Percentiles rank a stretch among this genome's conserved stretches.
phyloP scores from a whole-genome alignment of 2,113 vertebrate genomes.

The Hyperopisus bebe region DNA sequence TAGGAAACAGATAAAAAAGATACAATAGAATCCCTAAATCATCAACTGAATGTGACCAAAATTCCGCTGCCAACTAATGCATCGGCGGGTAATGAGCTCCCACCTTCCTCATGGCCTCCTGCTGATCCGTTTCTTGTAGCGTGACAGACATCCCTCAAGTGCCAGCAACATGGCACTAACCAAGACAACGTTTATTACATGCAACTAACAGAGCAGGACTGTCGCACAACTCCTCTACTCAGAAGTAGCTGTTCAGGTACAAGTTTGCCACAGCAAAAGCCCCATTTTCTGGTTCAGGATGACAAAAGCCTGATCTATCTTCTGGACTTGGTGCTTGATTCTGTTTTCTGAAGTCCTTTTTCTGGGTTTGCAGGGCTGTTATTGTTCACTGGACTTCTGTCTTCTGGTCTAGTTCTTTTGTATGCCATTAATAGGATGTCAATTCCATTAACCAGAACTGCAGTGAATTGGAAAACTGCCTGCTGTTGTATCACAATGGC shows the following conservation, averaged over 20 bases:
- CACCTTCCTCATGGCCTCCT: conserved; percentile 51
- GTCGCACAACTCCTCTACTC: conserved; percentile 17
- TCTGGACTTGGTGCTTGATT: background rate
- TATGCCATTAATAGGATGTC: background rate
- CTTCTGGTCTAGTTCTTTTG: background rate
- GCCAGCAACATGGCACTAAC: conserved; percentile 32
- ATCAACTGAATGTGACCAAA: background rate
- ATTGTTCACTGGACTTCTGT: background rate
- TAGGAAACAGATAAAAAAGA: background rate
- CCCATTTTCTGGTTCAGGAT: background rate
- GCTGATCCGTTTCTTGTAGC: conserved; percentile 55
- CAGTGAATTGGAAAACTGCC: background rate
- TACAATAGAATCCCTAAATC: background rate
- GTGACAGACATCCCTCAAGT: conserved; percentile 48
- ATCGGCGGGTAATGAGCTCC: conserved; percentile 51
- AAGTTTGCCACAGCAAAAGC: background rate
- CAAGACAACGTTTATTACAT: background rate
- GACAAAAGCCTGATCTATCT: background rate
- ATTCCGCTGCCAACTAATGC: background rate
- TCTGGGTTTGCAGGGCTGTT: background rate
- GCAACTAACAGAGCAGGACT: background rate
- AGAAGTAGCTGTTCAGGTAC: conserved; percentile 39
- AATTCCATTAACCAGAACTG: background rate
- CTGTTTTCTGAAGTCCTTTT: background rate
- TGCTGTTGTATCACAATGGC: background rate